Percentiles rank a stretch among this genome's conserved stretches.
phyloP scores from a whole-genome alignment of 1,140 invertebrate genomes.

The Sarcophaga bullata region DNA sequence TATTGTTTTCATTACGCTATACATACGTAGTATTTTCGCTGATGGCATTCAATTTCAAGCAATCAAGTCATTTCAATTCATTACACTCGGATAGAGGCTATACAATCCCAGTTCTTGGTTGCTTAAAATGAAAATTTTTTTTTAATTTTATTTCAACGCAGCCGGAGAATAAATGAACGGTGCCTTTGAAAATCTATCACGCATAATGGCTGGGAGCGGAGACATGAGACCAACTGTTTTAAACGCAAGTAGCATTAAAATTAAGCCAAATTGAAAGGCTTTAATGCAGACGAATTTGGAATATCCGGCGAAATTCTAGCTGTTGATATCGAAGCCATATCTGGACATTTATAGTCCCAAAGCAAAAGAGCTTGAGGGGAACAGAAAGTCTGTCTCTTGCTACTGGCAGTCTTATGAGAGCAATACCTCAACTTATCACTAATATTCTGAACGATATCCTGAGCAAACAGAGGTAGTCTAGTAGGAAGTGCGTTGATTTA shows the following conservation, averaged over 20 bases:
- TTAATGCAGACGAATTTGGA: neutral
- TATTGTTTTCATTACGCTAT: neutral
- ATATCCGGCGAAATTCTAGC: neutral
- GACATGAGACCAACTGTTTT: neutral
- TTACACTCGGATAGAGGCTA: conserved; percentile 29
- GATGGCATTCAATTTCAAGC: conserved; percentile 37
- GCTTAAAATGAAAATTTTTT: conserved; percentile 11
- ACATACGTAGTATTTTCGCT: neutral
- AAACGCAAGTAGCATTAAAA: neutral
- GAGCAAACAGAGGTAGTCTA: too few species aligned
- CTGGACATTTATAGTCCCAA: too few species aligned
- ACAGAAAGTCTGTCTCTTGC: too few species aligned
- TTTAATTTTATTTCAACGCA: neutral
- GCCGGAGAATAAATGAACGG: neutral
- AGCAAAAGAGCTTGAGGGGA: too few species aligned
- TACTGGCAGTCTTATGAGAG: too few species aligned
- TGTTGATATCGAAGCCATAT: too few species aligned
- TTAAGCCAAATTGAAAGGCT: too few species aligned
- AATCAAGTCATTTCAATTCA: conserved; percentile 40
- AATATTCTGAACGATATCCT: too few species aligned
- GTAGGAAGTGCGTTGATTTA: too few species aligned
- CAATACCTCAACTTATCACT: too few species aligned
- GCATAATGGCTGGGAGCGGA: too few species aligned
- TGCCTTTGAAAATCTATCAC: too few species aligned
- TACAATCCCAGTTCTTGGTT: conserved; percentile 25